phyloP scores from a whole-genome alignment of 2,888 invertebrate species.

The Cordilura impudica region DNA sequence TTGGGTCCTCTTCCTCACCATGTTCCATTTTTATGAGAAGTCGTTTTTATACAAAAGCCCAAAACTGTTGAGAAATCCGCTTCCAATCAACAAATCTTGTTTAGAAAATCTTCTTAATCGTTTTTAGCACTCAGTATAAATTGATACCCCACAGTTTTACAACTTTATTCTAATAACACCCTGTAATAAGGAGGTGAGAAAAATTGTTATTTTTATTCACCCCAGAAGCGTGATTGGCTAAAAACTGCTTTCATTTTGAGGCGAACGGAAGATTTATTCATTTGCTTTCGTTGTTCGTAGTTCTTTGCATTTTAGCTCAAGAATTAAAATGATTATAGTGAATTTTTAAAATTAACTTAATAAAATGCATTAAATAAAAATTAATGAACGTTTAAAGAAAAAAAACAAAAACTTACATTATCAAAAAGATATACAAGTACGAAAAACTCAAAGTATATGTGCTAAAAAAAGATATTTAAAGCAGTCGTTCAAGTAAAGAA shows the following conservation, averaged over 20 bases:
- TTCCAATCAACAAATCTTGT: neutral
- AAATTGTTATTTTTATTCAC: conserved; percentile 30
- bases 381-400: neutral
- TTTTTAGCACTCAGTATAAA: neutral
- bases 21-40: conserved; percentile 71
- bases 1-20: conserved; percentile 88
- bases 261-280: conserved; percentile 69
- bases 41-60: neutral
- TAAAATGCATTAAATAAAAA: conserved; percentile 46
- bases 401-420: neutral
- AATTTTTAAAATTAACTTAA: conserved; percentile 29
- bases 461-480: conserved; percentile 34
- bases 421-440: neutral
- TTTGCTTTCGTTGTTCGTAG: conserved; percentile 64
- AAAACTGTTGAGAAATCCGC: too few species aligned
- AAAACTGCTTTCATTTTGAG: conserved; percentile 67
- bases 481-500: conserved; percentile 14
- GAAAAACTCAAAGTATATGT: neutral
- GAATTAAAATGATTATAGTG: conserved; percentile 57
- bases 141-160: neutral
- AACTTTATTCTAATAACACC: conserved; percentile 39
- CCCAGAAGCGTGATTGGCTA: conserved; percentile 63
- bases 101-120: conserved; percentile 39
- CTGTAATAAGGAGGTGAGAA: conserved; percentile 21
- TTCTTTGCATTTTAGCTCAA: conserved; percentile 62